Evolutionary conservation across 2,113 vertebrate genomes (phyloP).

Genomic region (Ptyas mucosa): DNA sequence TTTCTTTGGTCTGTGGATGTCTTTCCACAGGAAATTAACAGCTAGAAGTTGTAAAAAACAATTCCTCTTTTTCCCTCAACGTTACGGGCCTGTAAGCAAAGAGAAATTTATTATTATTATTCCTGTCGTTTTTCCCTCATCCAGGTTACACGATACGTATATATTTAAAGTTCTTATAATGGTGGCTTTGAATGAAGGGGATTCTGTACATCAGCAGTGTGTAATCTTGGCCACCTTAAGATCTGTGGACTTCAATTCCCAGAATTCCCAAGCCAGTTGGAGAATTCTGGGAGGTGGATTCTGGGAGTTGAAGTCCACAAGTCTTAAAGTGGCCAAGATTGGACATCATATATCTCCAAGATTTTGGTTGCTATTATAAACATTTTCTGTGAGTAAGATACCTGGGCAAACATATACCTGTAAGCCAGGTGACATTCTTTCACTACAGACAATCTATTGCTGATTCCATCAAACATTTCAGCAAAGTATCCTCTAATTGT

Average conservation of each 20-base stretch:
- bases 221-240: neutral
- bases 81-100: rapidly evolving
- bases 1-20: neutral
- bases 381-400: neutral
- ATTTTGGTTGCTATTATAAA: neutral
- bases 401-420: neutral
- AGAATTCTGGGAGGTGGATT: no score
- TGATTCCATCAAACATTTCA: neutral
- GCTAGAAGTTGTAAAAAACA: rapidly evolving
- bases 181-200: neutral
- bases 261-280: neutral
- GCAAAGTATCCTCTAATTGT: no score
- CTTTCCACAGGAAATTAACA: neutral
- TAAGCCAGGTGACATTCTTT: neutral
- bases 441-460: neutral
- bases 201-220: neutral
- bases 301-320: neutral
- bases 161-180: neutral
- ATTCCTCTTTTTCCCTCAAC: neutral
- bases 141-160: neutral
- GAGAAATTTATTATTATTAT: neutral
- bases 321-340: neutral
- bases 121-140: rapidly evolving
- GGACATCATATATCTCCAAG: neutral
- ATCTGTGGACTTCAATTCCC: neutral